Evolutionary conservation across 92 coral and sea anemone genomes (phyloP), one percentile per base, ranked within the genome.

Genomic region (Virgularia gustaviana): DNA sequence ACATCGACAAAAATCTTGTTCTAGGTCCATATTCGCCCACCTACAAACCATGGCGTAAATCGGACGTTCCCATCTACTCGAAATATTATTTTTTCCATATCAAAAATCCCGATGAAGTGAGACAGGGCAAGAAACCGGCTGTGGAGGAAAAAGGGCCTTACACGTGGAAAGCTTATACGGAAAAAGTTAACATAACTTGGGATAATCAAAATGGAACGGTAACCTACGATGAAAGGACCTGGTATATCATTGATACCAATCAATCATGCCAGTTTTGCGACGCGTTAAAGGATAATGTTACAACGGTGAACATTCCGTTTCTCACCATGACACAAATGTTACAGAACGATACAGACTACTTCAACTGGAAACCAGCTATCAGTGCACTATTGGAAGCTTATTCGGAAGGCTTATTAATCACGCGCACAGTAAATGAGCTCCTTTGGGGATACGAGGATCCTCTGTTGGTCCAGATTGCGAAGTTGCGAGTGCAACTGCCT

Each of bases 401-500:
- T n/a, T 80, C 77, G n/a, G 90, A 86, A 24, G 44, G 63, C 11
- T 63, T 90, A 60, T 79, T 90, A 35, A 83, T 79, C 71, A 86
- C 54, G n/a, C 62, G 38, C 22, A 83, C 83, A 1, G 95, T 88
- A 9, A 83, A 83, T 3, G 95, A 90, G 35, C n/a, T 90, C 1
- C 63, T 90, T 18, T 90, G 89, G 84, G 97, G 97, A 5, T 90
- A 88, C 63, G 42, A 70, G 55, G 97, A 88, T 54, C 90, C 97
- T 19, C 76, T 68, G 13, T 86, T 86, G 29, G 67, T 78, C 16
- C 18, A 79, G 27, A 27, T 83, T 9, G 81, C 53, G 72, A 57
- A 32, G 43, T 65, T 75, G 28, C 79, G 79, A 37, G 78, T 55
- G 22, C 41, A 39, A 9, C 39, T 88, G 36, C 65, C 73, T 11